Percentiles rank a stretch among this genome's conserved stretches.
phyloP scores from a whole-genome alignment of 2,888 invertebrate genomes.

The Caenorhabditis imperialis region DNA sequence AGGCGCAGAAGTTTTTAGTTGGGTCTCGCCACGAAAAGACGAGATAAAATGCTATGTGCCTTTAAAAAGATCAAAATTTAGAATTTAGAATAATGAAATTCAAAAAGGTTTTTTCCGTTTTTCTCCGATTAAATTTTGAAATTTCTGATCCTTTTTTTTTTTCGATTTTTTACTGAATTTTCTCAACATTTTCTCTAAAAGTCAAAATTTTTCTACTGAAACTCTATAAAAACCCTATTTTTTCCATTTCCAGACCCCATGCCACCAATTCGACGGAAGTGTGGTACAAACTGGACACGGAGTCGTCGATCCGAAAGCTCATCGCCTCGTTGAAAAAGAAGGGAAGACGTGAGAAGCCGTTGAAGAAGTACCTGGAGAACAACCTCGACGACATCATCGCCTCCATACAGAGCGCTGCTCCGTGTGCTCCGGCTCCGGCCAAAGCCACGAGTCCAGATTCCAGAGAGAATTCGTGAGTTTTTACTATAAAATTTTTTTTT shows the following conservation, averaged over 20 bases:
- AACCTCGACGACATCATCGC: constrained; percentile 30
- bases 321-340: constrained; percentile 12
- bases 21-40: not conserved
- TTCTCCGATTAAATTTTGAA: no score
- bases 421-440: no score
- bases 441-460: constrained; percentile 14
- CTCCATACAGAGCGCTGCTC: constrained; percentile 7
- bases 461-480: not conserved
- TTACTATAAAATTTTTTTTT: constrained; percentile 1
- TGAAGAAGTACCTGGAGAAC: constrained; percentile 23
- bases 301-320: constrained; percentile 10
- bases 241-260: constrained; percentile 20
- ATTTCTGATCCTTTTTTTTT: no score
- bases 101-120: no score
- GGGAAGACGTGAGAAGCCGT: constrained; percentile 31
- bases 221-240: not conserved
- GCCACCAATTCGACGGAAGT: not conserved
- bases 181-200: no score
- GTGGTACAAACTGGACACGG: constrained; percentile 27
- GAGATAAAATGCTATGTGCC: not conserved
- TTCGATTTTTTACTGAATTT: no score
- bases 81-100: no score
- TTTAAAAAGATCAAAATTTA: not conserved
- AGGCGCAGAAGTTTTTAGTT: not conserved
- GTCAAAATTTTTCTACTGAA: not conserved